Evolutionary conservation across 2,113 vertebrate genomes (phyloP), one percentile per base, ranked within the genome.

Genomic region (Sinocyclocheilus anshuiensis): DNA sequence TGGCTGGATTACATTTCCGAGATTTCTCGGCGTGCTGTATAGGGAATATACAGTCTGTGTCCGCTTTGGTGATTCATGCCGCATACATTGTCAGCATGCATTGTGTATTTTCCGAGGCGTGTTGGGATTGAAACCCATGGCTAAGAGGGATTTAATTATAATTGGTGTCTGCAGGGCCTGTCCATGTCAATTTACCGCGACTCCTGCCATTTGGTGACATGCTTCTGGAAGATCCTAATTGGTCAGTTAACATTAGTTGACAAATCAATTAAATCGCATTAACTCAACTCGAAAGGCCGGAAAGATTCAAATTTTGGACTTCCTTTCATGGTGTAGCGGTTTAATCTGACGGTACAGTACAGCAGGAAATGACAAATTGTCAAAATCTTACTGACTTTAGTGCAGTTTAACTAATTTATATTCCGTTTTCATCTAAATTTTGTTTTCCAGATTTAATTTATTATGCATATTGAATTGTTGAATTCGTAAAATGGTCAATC

Each of bases 201-300:
- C 50, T 71, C 65, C 48, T 26, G 57, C 26, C 69, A 65, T 48
- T 83, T 22, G 81, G 65, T 89, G 90, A 88, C 87, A 80, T 77
- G 82, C 89, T 87, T 85, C 83, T 74, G 84, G 86, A 85, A 39
- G 42, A 77, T 18, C 83, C 10, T 89, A 88, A 92, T 89, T 88
- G 85, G 82, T 82, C 87, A 69, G 71, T 87, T 88, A 91, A 89
- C 86, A 84, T 84, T 84, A 87, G 74, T 80, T 89, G 86, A 89
- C 87, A 81, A 83, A 86, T 87, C 89, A 89, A 82, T 88, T 84
- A 65, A 88, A 77, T 84, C 48, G 65, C 50, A 79, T 83, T 78
- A 72, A 84, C n/a, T 69, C 81, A 55, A 53, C 61, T 67, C 12
- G 55, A 86, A 84, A 83, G 81, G 55, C 74, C n/a, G 39, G 57